Base-by-base conservation (phyloP, 2,797 vertebrate genomes). In the Ateles fusciceps region DNA sequence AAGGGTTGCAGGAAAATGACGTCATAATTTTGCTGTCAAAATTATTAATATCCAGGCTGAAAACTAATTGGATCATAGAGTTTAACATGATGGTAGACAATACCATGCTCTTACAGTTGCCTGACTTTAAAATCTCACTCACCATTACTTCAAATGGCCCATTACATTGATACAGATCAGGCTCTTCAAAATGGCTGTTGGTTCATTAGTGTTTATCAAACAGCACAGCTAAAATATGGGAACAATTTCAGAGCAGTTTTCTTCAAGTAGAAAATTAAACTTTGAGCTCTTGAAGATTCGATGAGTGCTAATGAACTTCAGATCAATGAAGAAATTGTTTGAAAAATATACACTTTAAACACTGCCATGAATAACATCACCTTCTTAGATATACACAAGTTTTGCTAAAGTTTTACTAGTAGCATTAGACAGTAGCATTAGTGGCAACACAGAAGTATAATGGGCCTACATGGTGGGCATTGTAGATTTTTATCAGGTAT, bases 281-380 rank as follows among this genome's bases (percentile, higher is more conserved):
- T 33, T 74, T 64, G 21, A 14, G 55, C 93, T 95, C 74, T 95
- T 93, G 85, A 50, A 95, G 95, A 74, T 64, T 95, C 80, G 76
- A 21, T 91, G 74, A 95, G 91, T 97, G 30, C 61, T 95, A 96
- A 97, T 97, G 95, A 98, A 93, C n/a, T 97, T 94, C 8, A 48
- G 12, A 76, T 97, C 94, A 94, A 83, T 42, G 57, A 64, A 64
- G 86, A 95, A 89, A 39, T 57, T 97, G 15, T 90, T 24, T 17
- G 21, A 91, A 68, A 91, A 85, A n/a, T 33, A 44, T 10, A 52
- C 36, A 46, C 17, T 95, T 74, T 92, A 59, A 97, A 97, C 84
- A 78, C n/a, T 84, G 80, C n/a, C 79, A 57, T 59, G 92, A 97
- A 95, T 97, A 97, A 96, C 68, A 74, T n/a, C 33, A n/a, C 36